Base-by-base conservation (phyloP, 2,797 vertebrate genomes). In the Trematomus bernacchii region DNA sequence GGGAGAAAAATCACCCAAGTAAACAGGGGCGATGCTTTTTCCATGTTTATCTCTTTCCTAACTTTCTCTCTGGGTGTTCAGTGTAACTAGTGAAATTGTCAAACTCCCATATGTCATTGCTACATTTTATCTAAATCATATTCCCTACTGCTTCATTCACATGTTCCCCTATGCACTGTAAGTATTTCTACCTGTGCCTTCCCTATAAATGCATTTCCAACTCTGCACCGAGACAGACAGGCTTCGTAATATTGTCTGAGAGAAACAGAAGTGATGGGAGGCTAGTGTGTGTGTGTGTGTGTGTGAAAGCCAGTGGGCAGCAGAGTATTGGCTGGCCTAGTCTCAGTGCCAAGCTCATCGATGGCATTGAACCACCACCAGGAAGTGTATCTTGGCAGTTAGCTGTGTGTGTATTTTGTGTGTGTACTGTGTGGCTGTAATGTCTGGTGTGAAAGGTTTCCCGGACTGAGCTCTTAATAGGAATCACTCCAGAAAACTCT, bases 321-420 rank as follows among this genome's bases (percentile, higher is more conserved):
- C 64, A 65, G 73, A 43, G 62, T 83, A 77, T 73, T 66, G 58
- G 69, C 71, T 79, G 64, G 73, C 57, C 68, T 51, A 53, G 67
- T 84, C 64, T 82, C 80, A 77, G 75, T 71, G 81, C 80, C 79
- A 89, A 86, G 77, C 74, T 76, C 76, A 87, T 77, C 59, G 74
- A 88, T 88, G 77, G 66, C 82, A 83, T 79, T 76, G 73, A 84
- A 85, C 75, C 71, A 74, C 67, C 70, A 87, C 60, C 87, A 85
- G 69, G 66, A 86, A 81, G 76, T 80, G 70, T 73, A 81, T 78
- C 78, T 82, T 89, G 81, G 83, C 85, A 86, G 81, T 69, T 30
- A 66, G 71, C 53, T 52, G 54, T 44, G 23, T 73, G 33, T 83
- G 15, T 74, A 42, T 68, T 51, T 0, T 81, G 3, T 66, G 6